A percentile compares a stretch with the other conserved stretches of the same genome.
phyloP scores from a whole-genome alignment of 2,888 invertebrate genomes.

The Hybos culiciformis region DNA sequence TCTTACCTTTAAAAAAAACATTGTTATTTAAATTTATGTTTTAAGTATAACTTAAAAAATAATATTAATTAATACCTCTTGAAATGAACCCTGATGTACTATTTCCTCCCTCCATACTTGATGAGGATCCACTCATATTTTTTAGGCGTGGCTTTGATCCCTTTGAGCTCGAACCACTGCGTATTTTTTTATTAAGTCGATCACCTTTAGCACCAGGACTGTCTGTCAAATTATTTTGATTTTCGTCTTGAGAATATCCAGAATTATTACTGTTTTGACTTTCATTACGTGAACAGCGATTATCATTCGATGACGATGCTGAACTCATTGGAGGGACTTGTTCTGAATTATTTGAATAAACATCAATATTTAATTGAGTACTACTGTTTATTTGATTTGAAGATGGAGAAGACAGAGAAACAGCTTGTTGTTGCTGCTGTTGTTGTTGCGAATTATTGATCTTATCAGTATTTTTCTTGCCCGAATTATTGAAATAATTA shows the following conservation, averaged over 20 bases:
- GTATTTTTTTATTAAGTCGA: conserved; percentile 30
- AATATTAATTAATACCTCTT: conserved; percentile 35
- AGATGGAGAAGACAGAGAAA: conserved; percentile 20
- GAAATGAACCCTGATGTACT: conserved; percentile 43
- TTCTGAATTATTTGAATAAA: conserved; percentile 9
- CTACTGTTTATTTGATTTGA: conserved; percentile 14
- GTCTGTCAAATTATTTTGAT: conserved; percentile 20
- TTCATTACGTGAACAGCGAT: conserved; percentile 24
- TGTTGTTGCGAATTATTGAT: conserved; percentile 21
- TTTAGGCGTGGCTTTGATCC: conserved; percentile 35
- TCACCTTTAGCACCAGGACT: conserved; percentile 16
- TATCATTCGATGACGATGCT: conserved; percentile 25
- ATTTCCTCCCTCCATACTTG: conserved; percentile 39
- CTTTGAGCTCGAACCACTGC: conserved; percentile 33
- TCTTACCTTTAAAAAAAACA: neutral
- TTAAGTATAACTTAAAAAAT: neutral
- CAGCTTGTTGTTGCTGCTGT: conserved; percentile 20
- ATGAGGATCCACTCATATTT: conserved; percentile 30
- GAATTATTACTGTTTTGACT: conserved; percentile 24
- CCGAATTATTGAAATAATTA: conserved; percentile 6
- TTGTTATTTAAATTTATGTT: neutral
- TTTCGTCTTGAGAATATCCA: conserved; percentile 25
- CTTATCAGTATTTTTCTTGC: conserved; percentile 21
- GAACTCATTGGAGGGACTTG: conserved; percentile 17
- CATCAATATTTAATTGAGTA: conserved; percentile 14